A percentile compares a stretch with the other conserved stretches of the same genome.
phyloP scores from a whole-genome alignment of 2,797 vertebrate species.

The Limosa lapponica region DNA sequence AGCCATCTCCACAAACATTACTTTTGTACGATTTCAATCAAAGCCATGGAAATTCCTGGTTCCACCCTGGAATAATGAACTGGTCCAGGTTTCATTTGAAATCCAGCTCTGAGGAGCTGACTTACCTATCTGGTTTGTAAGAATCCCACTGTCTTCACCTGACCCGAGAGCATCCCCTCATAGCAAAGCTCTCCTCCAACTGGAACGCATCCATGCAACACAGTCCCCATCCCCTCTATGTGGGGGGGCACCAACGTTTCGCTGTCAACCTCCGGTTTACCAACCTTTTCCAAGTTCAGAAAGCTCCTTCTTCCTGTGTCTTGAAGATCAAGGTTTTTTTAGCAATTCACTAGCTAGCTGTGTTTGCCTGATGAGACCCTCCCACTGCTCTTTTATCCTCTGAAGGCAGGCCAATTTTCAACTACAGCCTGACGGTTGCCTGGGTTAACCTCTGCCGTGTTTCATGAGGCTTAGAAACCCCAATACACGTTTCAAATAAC shows the following conservation, averaged over 20 bases:
- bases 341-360: constrained; percentile 29
- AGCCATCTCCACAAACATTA: constrained; percentile 4
- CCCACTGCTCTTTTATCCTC: constrained; percentile 56
- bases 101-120: constrained; percentile 18
- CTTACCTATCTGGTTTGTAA: constrained; percentile 57
- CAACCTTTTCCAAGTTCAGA: constrained; percentile 32
- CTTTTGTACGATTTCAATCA: constrained; percentile 54
- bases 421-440: constrained; percentile 32
- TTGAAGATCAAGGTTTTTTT: constrained; percentile 66
- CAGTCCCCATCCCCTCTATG: neutral
- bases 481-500: neutral
- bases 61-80: constrained; percentile 46
- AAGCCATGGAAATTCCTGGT: constrained; percentile 69
- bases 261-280: constrained; percentile 12
- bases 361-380: constrained; percentile 62
- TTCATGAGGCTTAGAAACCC: constrained; percentile 50
- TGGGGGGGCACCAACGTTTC: neutral
- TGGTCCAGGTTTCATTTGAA: neutral
- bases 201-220: neutral
- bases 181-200: constrained; percentile 1
- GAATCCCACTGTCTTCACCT: constrained; percentile 1
- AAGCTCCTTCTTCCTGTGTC: constrained; percentile 4
- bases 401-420: constrained; percentile 66
- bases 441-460: constrained; percentile 59
- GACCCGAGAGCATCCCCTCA: neutral